Percentiles rank a stretch among this genome's conserved stretches.
Evolutionary conservation across 2,113 vertebrate genomes (phyloP).

Genomic region (Galemys pyrenaicus): DNA sequence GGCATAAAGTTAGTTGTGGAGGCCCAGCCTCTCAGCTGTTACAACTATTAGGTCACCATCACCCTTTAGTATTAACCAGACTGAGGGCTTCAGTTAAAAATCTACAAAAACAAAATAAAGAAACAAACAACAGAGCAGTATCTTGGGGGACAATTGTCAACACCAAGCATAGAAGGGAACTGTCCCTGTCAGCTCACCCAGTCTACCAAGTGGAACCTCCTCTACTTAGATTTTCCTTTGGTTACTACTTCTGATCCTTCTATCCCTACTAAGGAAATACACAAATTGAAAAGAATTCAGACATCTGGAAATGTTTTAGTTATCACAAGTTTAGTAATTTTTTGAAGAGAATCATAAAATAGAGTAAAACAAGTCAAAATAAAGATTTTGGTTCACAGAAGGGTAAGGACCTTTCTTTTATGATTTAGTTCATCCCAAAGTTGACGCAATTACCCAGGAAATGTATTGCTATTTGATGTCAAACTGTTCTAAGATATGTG

Average conservation of each 20-base stretch:
- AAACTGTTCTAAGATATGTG: slow-evolving; percentile 60
- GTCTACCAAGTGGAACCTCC: neutral
- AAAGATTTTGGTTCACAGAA: slow-evolving; percentile 69
- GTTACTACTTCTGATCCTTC: slow-evolving; percentile 2
- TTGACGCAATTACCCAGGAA: slow-evolving; percentile 56
- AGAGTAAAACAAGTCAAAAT: slow-evolving; percentile 73
- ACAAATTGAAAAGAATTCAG: slow-evolving; percentile 56
- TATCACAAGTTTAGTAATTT: slow-evolving; percentile 74
- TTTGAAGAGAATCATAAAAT: slow-evolving; percentile 75
- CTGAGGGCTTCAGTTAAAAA: neutral
- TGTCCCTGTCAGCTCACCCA: neutral
- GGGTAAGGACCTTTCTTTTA: slow-evolving; percentile 42
- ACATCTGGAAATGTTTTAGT: slow-evolving; percentile 74
- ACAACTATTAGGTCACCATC: neutral
- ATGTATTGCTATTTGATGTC: slow-evolving; percentile 58
- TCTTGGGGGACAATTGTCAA: neutral
- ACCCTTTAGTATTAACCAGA: neutral
- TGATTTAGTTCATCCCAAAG: slow-evolving; percentile 15
- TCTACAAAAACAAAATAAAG: neutral
- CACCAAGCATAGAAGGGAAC: neutral
- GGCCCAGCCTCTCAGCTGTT: neutral
- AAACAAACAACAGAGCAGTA: neutral
- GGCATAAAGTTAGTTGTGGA: neutral
- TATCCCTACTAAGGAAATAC: neutral
- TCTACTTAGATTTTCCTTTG: neutral